A percentile compares a stretch with the other conserved stretches of the same genome.
phyloP scores from a whole-genome alignment of 2,888 invertebrate genomes.

The Eueremaeus valkanovi region DNA sequence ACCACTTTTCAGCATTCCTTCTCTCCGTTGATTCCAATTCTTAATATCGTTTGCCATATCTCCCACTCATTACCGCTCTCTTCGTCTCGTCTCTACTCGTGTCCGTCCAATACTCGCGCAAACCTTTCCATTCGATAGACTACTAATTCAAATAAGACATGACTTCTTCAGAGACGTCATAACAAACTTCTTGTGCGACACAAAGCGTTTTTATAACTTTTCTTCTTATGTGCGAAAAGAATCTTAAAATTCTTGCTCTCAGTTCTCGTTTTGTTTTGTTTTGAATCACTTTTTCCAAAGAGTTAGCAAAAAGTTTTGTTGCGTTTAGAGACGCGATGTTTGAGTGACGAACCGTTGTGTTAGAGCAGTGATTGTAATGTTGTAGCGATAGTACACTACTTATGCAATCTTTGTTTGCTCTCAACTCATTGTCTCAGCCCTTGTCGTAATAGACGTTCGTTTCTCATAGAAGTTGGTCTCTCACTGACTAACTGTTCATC shows the following conservation, averaged over 20 bases:
- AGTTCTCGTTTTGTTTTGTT: conserved; percentile 1
- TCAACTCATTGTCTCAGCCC: neutral
- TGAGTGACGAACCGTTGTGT: too few species aligned
- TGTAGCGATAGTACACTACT: too few species aligned
- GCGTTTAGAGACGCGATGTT: neutral
- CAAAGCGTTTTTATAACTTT: too few species aligned
- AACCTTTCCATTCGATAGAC: neutral
- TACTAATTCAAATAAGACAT: conserved; percentile 25
- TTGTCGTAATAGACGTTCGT: neutral
- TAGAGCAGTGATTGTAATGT: too few species aligned
- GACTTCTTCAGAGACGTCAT: neutral
- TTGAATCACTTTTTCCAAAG: neutral
- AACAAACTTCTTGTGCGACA: conserved; percentile 24
- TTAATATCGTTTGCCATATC: conserved; percentile 35
- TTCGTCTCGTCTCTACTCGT: conserved; percentile 6
- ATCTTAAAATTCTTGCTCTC: conserved; percentile 10
- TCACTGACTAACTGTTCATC: too few species aligned
- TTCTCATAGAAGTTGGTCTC: neutral
- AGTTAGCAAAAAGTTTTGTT: neutral
- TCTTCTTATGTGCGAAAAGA: conserved; percentile 9
- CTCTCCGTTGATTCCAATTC: too few species aligned
- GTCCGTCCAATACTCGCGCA: too few species aligned
- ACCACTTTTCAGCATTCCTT: conserved; percentile 31
- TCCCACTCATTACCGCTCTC: conserved; percentile 31
- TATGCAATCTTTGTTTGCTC: neutral